A percentile compares a stretch with the other conserved stretches of the same genome.
phyloP scores from a whole-genome alignment of 2,888 invertebrate genomes.

The Coronaproctus castanopsis region DNA sequence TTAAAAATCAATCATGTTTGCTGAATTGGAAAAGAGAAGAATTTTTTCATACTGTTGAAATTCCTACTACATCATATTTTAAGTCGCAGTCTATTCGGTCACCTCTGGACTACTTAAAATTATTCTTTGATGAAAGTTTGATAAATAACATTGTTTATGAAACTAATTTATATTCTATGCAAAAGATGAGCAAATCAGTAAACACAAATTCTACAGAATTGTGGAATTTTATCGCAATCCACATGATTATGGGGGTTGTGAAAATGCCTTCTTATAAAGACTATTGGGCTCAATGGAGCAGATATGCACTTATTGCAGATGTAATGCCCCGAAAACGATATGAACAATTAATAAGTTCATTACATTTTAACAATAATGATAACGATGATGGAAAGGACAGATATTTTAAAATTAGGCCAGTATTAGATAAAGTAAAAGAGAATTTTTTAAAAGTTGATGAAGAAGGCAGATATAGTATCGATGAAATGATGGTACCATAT shows the following conservation, averaged over 20 bases:
- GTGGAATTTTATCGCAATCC: conserved; percentile 11
- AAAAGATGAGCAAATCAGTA: conserved; percentile 2
- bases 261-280: conserved; percentile 12
- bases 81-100: neutral
- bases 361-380: conserved; percentile 5
- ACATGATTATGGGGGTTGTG: conserved; percentile 12
- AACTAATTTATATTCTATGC: conserved; percentile 11
- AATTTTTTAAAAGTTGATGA: conserved; percentile 17
- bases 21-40: neutral
- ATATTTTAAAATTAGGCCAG: conserved; percentile 8
- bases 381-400: conserved; percentile 1
- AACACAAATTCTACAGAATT: conserved; percentile 6
- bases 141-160: conserved; percentile 12
- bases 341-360: neutral
- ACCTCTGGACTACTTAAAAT: conserved; percentile 8
- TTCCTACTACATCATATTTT: neutral
- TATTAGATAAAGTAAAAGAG: conserved; percentile 1
- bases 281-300: conserved; percentile 7
- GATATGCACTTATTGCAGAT: conserved; percentile 5
- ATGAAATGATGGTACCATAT: conserved; percentile 25
- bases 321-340: conserved; percentile 9
- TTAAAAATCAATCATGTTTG: too few species aligned
- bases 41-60: neutral
- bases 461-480: conserved; percentile 22
- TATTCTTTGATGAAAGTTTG: conserved; percentile 9